Conservation (phyloP, 2,113 vertebrate genomes). For the Pangasianodon gigas region DNA sequence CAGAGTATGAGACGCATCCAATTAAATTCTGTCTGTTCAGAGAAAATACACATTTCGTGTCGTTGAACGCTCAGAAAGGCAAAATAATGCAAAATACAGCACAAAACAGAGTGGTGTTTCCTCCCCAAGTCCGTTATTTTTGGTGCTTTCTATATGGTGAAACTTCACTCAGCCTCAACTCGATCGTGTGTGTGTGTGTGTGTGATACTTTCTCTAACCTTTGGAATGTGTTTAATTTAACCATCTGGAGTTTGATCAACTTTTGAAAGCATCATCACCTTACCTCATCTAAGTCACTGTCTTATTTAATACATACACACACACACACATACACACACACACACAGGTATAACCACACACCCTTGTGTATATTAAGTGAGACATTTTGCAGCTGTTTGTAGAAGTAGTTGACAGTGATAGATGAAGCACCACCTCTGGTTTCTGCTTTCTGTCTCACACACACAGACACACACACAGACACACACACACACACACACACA, state of each 20-base stretch:
- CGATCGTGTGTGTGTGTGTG: neutral
- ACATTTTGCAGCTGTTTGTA: slow-evolving; percentile 76
- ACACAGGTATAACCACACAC: slow-evolving; percentile 53
- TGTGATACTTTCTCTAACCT: neutral
- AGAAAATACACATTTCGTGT: neutral
- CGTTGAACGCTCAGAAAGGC: neutral
- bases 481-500: slow-evolving; percentile 20
- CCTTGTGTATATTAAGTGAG: slow-evolving; percentile 68
- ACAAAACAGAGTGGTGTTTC: neutral
- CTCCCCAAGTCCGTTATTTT: neutral
- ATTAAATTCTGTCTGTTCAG: neutral
- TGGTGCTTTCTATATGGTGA: neutral
- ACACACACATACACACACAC: slow-evolving; percentile 48
- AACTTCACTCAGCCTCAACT: neutral
- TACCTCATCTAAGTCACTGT: slow-evolving; percentile 8
- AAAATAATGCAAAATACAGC: neutral
- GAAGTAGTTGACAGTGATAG: slow-evolving; percentile 73
- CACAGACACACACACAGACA: slow-evolving; percentile 47
- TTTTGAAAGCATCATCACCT: slow-evolving; percentile 24
- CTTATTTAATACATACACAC: slow-evolving; percentile 25
- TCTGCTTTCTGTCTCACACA: slow-evolving; percentile 74
- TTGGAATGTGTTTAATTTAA: slow-evolving; percentile 32
- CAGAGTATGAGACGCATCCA: neutral
- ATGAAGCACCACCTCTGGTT: slow-evolving; percentile 71
- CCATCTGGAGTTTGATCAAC: slow-evolving; percentile 6